These are phyloP conservation scores for Anser cygnoides DNA, from an alignment of 2,113 vertebrate species.

Conservation along the genomic window DNA sequence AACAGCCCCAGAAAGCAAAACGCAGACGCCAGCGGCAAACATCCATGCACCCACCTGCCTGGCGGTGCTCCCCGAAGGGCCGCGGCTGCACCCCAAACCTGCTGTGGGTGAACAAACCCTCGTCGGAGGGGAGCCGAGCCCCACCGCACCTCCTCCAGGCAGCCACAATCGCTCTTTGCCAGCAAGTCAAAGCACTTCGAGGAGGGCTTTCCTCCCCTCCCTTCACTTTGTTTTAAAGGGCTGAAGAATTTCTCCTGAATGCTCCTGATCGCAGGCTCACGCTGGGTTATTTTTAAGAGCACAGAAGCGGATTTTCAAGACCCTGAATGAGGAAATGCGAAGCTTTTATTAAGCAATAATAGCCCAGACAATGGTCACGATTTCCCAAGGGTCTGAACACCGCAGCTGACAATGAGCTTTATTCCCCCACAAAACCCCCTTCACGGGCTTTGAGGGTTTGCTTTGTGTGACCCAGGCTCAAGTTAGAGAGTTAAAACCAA, in stretches of 20 bases:
- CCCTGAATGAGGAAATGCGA: slow-evolving; percentile 54
- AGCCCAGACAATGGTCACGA: slow-evolving; percentile 54
- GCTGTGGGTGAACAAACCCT: not conserved
- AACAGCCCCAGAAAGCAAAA: not conserved
- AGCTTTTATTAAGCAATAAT: slow-evolving; percentile 65
- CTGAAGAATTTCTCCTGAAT: slow-evolving; percentile 64
- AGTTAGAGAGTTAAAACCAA: slow-evolving; percentile 35
- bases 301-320: slow-evolving; percentile 28
- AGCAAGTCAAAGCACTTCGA: slow-evolving; percentile 27
- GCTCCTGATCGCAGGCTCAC: slow-evolving; percentile 24
- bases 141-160: not conserved
- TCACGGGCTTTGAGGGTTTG: not conserved
- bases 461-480: slow-evolving; percentile 43
- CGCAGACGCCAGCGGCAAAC: accelerated
- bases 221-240: slow-evolving; percentile 26
- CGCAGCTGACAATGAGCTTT: slow-evolving; percentile 43
- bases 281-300: slow-evolving; percentile 61
- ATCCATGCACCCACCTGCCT: not conserved
- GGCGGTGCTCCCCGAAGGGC: not conserved
- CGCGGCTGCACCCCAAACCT: accelerated
- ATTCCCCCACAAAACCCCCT: slow-evolving; percentile 56
- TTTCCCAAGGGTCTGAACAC: slow-evolving; percentile 65
- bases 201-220: not conserved
- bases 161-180: not conserved
- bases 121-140: too few relatives aligned